phyloP scores from a whole-genome alignment of 2,113 vertebrate genomes.

The Osmerus eperlanus region DNA sequence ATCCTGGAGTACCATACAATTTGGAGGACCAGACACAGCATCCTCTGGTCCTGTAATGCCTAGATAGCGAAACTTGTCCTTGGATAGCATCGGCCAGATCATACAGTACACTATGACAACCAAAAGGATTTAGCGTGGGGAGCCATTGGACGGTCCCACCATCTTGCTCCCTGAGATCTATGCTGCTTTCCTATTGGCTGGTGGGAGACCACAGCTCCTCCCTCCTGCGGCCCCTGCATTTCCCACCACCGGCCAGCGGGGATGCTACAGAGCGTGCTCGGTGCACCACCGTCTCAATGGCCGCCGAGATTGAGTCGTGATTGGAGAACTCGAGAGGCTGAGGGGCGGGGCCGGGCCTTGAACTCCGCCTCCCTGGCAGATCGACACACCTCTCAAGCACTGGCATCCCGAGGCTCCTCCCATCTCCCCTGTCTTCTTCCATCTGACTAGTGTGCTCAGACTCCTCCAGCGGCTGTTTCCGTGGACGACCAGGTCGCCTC shows the following conservation, averaged over 20 bases:
- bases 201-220: conserved; percentile 66
- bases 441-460: conserved; percentile 44
- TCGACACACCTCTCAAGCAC: conserved; percentile 92
- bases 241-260: conserved; percentile 68
- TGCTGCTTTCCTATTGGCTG: conserved; percentile 57
- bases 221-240: conserved; percentile 76
- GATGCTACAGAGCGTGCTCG: conserved; percentile 80
- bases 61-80: not conserved
- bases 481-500: conserved; percentile 86
- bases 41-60: not conserved
- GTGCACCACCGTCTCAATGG: conserved; percentile 94
- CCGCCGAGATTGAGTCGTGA: conserved; percentile 89
- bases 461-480: conserved; percentile 85
- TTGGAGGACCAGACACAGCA: conserved; percentile 58
- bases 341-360: conserved; percentile 73
- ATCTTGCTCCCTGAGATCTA: conserved; percentile 8
- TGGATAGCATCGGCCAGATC: no score
- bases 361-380: conserved; percentile 83
- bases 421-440: conserved; percentile 46
- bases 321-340: conserved; percentile 76
- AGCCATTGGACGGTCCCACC: no score
- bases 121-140: no score
- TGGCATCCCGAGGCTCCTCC: conserved; percentile 82
- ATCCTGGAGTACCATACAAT: conserved; percentile 67
- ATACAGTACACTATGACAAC: no score